Conservation (phyloP, 2,113 vertebrate genomes). For the Percina caprodes region DNA sequence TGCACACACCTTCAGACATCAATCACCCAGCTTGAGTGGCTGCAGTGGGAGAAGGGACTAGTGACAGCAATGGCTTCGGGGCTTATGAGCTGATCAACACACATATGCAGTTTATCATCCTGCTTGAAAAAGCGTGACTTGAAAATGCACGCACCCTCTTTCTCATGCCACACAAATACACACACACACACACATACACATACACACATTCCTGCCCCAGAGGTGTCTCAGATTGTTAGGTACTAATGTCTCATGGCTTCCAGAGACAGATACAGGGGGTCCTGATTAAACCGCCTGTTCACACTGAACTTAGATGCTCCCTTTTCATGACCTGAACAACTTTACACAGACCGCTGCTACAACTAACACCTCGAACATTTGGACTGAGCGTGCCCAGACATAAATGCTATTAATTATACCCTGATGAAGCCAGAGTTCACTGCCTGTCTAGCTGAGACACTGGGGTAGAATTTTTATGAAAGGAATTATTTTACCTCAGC, state of each 20-base stretch:
- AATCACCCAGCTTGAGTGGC: slow-evolving; percentile 29
- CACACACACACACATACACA: background rate
- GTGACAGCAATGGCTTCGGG: slow-evolving; percentile 1
- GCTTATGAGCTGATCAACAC: slow-evolving; percentile 20
- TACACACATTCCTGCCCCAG: slow-evolving; percentile 20
- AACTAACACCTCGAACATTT: slow-evolving; percentile 1
- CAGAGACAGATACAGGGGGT: background rate
- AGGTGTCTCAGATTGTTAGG: slow-evolving; percentile 45
- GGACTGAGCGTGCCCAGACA: slow-evolving; percentile 7
- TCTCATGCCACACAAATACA: background rate
- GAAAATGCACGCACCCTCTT: slow-evolving; percentile 6
- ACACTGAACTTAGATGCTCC: background rate
- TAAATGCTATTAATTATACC: slow-evolving; percentile 22
- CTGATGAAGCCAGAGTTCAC: slow-evolving; percentile 37
- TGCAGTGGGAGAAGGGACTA: slow-evolving; percentile 2
- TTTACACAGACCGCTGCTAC: background rate
- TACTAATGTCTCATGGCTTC: background rate
- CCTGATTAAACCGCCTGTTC: slow-evolving; percentile 22
- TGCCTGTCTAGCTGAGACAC: background rate
- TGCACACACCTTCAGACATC: slow-evolving; percentile 16
- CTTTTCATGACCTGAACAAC: background rate
- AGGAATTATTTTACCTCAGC: slow-evolving; percentile 6
- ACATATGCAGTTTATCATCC: background rate
- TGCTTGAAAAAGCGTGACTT: slow-evolving; percentile 13
- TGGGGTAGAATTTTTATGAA: slow-evolving; percentile 18